phyloP scores from a whole-genome alignment of 2,888 invertebrate genomes.

The Scaptomyza reducta region DNA sequence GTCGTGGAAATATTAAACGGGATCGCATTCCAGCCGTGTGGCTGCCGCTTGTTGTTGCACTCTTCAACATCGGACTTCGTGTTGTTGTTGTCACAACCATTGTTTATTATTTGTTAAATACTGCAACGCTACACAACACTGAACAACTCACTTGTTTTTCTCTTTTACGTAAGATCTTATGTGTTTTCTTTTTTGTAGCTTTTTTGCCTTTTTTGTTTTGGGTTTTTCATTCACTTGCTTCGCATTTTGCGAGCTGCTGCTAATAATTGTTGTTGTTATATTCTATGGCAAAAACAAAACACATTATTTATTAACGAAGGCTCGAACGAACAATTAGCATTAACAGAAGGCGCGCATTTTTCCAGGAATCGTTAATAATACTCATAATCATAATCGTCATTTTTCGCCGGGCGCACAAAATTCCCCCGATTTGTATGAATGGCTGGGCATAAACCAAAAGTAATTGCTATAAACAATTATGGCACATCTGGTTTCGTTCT shows the following conservation, averaged over 20 bases:
- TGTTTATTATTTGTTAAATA: conserved; percentile 7
- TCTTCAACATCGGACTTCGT: conserved; percentile 78
- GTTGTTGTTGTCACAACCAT: conserved; percentile 83
- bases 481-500: conserved; percentile 55
- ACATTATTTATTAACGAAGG: conserved; percentile 50
- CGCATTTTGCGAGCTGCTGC: conserved; percentile 49
- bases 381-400: conserved; percentile 16
- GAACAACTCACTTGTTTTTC: conserved; percentile 7
- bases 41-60: conserved; percentile 64
- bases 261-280: conserved; percentile 36
- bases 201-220: conserved; percentile 20
- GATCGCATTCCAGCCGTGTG: conserved; percentile 73
- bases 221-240: conserved; percentile 11
- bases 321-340: conserved; percentile 48
- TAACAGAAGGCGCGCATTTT: conserved; percentile 37
- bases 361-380: conserved; percentile 51
- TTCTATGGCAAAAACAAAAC: conserved; percentile 40
- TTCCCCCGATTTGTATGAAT: conserved; percentile 6
- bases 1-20: conserved; percentile 82
- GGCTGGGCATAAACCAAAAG: conserved; percentile 15
- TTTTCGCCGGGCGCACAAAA: conserved; percentile 12
- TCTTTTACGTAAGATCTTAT: conserved; percentile 4
- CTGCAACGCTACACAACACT: conserved; percentile 19
- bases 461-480: conserved; percentile 70
- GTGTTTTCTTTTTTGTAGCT: conserved; percentile 7